A percentile compares a stretch with the other conserved stretches of the same genome.
phyloP scores from a whole-genome alignment of 2,888 invertebrate genomes.

The Barypeithes pellucidus region DNA sequence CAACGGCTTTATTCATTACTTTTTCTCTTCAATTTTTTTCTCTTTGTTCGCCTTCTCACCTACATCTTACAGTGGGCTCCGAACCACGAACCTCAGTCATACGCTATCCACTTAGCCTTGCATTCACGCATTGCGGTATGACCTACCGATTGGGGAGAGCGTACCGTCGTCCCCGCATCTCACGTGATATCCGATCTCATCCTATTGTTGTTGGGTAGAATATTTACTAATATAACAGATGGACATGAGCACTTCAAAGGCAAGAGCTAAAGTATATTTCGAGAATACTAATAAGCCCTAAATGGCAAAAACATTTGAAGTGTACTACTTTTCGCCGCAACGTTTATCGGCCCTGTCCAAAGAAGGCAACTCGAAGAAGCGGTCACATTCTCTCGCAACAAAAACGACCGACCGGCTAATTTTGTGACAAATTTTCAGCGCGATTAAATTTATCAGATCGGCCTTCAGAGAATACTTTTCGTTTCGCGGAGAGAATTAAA shows the following conservation, averaged over 20 bases:
- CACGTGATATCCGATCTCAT: no score
- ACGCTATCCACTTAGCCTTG: no score
- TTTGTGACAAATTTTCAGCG: constrained; percentile 53
- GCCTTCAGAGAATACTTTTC: constrained; percentile 45
- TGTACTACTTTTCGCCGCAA: constrained; percentile 47
- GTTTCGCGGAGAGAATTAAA: constrained; percentile 20
- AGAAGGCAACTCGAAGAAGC: constrained; percentile 42
- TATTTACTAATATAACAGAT: no score
- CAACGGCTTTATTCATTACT: no score
- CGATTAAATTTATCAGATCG: constrained; percentile 49
- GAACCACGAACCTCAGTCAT: no score
- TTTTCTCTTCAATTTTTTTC: no score
- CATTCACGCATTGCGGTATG: no score
- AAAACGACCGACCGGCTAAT: constrained; percentile 46
- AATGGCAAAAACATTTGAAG: constrained; percentile 16
- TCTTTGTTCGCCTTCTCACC: no score
- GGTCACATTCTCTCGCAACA: constrained; percentile 11
- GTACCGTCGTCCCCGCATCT: no score
- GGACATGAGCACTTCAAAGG: not conserved
- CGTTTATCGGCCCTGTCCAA: constrained; percentile 46
- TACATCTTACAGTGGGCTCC: no score
- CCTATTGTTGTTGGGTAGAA: no score
- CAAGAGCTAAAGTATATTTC: not conserved
- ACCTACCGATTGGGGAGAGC: no score
- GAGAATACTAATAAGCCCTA: not conserved